Percentiles rank a stretch among this genome's conserved stretches.
Evolutionary conservation across 1,140 invertebrate genomes (phyloP).

Genomic region (Lepidurus couesii): DNA sequence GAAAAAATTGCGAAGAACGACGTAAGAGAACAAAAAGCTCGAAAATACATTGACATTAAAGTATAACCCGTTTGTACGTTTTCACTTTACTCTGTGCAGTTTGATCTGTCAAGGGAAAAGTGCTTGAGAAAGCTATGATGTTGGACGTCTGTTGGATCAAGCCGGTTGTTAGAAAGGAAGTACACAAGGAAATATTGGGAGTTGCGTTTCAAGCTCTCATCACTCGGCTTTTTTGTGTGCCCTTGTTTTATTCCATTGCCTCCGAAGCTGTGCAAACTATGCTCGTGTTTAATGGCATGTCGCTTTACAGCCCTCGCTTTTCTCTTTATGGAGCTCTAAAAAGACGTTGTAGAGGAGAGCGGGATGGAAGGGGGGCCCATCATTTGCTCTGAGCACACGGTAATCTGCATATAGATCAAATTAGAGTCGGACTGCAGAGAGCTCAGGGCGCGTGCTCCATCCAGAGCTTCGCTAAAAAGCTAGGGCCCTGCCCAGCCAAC

Average conservation of each 20-base stretch:
- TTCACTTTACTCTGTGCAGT: too few species aligned
- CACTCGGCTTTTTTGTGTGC: slow-evolving; percentile 10
- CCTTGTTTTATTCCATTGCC: background rate
- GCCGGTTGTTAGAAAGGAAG: background rate
- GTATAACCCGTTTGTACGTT: too few species aligned
- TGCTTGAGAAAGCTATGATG: background rate
- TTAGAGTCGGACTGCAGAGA: slow-evolving; percentile 29
- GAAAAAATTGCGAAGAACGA: too few species aligned
- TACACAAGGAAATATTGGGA: background rate
- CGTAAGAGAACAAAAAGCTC: too few species aligned
- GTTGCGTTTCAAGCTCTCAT: background rate
- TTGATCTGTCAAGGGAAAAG: background rate
- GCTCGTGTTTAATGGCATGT: slow-evolving; percentile 10
- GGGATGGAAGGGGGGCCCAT: slow-evolving; percentile 20
- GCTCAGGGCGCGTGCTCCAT: slow-evolving; percentile 24
- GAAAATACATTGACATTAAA: too few species aligned
- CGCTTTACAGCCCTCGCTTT: slow-evolving; percentile 4
- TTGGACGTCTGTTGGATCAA: background rate
- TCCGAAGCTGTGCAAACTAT: slow-evolving; percentile 22
- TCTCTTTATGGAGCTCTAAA: slow-evolving; percentile 23
- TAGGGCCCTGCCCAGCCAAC: slow-evolving; percentile 6
- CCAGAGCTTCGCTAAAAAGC: slow-evolving; percentile 8
- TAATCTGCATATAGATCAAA: slow-evolving; percentile 36
- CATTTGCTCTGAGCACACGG: slow-evolving; percentile 32
- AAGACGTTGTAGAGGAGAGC: background rate